These are phyloP conservation scores for Megalopta genalis DNA, from an alignment of 1,140 invertebrate species.

Conservation along the genomic window DNA sequence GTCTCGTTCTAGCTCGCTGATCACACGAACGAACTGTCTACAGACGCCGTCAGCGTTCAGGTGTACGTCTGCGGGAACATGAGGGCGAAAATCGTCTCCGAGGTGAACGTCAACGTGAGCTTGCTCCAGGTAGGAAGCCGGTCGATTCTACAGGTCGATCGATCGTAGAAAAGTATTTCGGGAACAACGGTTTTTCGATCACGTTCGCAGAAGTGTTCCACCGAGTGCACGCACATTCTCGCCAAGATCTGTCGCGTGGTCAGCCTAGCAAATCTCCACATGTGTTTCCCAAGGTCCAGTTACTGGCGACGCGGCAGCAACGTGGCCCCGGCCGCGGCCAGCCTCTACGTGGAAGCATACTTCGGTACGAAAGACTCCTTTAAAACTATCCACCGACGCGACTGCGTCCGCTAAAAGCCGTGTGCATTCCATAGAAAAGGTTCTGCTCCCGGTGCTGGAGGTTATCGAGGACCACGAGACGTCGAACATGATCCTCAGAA, in stretches of 20 bases:
- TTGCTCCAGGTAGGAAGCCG: conserved; percentile 86
- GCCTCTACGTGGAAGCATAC: conserved; percentile 83
- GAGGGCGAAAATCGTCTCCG: conserved; percentile 88
- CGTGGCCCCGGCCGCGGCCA: conserved; percentile 74
- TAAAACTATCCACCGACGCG: background rate
- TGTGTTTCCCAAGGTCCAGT: conserved; percentile 85
- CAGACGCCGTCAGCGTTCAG: conserved; percentile 78
- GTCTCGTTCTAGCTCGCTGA: conserved; percentile 81
- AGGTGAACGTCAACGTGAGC: conserved; percentile 86
- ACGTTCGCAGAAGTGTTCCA: conserved; percentile 65
- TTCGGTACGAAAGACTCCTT: conserved; percentile 79
- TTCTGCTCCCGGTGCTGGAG: conserved; percentile 86
- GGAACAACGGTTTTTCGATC: too few relatives aligned
- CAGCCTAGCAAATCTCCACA: conserved; percentile 87
- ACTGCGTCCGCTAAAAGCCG: background rate
- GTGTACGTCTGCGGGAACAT: conserved; percentile 87
- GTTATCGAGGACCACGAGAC: conserved; percentile 86
- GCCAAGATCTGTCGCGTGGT: conserved; percentile 86
- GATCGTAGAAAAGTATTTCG: too few relatives aligned
- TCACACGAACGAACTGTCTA: conserved; percentile 80
- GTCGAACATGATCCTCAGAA: conserved; percentile 87
- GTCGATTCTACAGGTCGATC: too few relatives aligned
- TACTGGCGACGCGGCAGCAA: conserved; percentile 82
- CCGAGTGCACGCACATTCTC: conserved; percentile 84
- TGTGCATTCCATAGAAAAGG: conserved; percentile 82